These are phyloP conservation scores for Macrosoma leucophasiata DNA, from an alignment of 2,888 invertebrate species.

Conservation along the genomic window DNA sequence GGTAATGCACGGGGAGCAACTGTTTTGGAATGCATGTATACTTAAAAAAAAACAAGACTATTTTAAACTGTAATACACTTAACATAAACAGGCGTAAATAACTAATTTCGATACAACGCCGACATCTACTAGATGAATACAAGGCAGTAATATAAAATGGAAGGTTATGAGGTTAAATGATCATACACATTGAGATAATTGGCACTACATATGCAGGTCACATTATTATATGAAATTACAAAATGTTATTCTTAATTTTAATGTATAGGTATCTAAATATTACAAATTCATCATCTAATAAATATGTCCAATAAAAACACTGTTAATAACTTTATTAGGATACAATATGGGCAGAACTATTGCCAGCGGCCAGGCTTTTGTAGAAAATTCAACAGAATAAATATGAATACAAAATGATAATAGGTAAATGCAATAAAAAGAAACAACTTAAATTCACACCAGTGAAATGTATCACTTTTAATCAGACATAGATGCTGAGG, in stretches of 20 bases:
- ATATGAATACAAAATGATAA: constrained; percentile 10
- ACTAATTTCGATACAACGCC: constrained; percentile 17
- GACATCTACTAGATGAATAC: constrained; percentile 37
- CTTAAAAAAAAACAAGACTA: constrained; percentile 33
- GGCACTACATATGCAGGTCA: constrained; percentile 71
- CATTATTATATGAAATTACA: constrained; percentile 60
- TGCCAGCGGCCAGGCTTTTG: too few relatives aligned
- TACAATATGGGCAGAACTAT: constrained; percentile 24
- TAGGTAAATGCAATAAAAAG: constrained; percentile 12
- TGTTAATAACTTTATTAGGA: constrained; percentile 18
- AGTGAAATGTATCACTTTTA: too few relatives aligned
- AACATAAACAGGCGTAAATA: constrained; percentile 20
- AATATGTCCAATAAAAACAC: constrained; percentile 23
- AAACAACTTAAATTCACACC: constrained; percentile 11
- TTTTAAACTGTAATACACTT: constrained; percentile 13
- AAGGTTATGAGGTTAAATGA: constrained; percentile 38
- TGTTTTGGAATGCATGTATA: constrained; percentile 61
- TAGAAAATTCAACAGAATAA: too few relatives aligned
- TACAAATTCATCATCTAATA: constrained; percentile 31
- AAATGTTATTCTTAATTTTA: constrained; percentile 30
- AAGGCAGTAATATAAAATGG: constrained; percentile 43
- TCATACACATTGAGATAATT: constrained; percentile 49
- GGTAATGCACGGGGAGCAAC: constrained; percentile 24
- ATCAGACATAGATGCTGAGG: too few relatives aligned
- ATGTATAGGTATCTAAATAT: constrained; percentile 38